Evolutionary conservation across 35 echinoderm and acorn worm genomes (phyloP).

Genomic region (Apostichopus californicus): DNA sequence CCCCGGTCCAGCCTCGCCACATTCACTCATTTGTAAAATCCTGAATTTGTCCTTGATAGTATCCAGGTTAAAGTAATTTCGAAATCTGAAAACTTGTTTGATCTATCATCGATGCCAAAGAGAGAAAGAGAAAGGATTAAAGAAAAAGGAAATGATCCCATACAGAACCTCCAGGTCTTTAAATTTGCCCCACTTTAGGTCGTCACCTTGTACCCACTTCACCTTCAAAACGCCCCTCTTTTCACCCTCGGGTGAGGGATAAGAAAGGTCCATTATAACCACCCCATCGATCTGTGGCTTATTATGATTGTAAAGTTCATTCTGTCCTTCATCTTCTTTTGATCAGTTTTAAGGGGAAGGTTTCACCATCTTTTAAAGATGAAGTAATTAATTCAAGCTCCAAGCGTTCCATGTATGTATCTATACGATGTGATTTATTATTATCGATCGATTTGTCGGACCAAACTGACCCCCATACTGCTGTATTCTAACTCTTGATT

Average conservation of each 20-base stretch:
- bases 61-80: too few relatives aligned
- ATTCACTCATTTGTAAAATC: too few relatives aligned
- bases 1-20: too few relatives aligned
- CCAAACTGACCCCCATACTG: too few relatives aligned
- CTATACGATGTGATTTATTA: slow-evolving; percentile 14
- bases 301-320: not conserved
- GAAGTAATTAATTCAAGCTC: not conserved
- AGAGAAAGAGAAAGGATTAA: too few relatives aligned
- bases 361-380: not conserved
- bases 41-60: too few relatives aligned
- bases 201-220: not conserved
- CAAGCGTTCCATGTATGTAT: not conserved
- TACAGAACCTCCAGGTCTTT: not conserved
- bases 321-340: not conserved
- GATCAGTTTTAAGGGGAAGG: not conserved
- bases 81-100: too few relatives aligned
- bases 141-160: too few relatives aligned
- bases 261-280: not conserved
- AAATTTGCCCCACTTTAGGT: not conserved
- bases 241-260: not conserved
- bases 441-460: not conserved
- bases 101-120: too few relatives aligned
- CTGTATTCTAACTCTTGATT: not conserved
- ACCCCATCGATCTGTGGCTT: not conserved
- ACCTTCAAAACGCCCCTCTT: not conserved